These are phyloP conservation scores for Heliangelus exortis DNA, from an alignment of 2,797 vertebrate species.

Conservation along the genomic window DNA sequence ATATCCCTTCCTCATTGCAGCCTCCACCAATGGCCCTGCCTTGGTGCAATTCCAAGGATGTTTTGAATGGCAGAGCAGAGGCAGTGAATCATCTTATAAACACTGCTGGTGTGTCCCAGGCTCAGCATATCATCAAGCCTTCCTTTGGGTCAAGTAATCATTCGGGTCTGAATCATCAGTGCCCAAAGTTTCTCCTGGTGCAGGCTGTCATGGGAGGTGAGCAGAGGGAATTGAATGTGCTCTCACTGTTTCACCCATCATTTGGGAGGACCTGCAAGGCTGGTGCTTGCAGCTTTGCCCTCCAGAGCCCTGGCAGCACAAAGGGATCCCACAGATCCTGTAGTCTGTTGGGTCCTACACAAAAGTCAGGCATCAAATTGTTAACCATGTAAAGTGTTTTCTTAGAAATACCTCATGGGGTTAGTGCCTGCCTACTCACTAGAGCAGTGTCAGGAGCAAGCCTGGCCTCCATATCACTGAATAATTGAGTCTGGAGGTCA, in stretches of 20 bases:
- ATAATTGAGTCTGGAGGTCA: not conserved
- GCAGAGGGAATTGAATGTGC: not conserved
- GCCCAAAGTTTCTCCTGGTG: not conserved
- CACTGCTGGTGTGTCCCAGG: slow-evolving; percentile 41
- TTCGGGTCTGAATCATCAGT: not conserved
- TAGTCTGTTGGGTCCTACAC: not conserved
- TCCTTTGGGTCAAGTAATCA: slow-evolving; percentile 41
- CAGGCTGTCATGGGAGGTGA: not conserved
- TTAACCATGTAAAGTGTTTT: not conserved
- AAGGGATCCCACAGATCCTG: not conserved
- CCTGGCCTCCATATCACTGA: not conserved
- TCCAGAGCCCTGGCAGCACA: not conserved
- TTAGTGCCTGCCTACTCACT: not conserved
- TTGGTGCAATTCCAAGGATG: slow-evolving; percentile 37
- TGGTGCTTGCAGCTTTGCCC: not conserved
- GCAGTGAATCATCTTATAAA: slow-evolving; percentile 54
- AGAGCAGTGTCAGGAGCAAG: not conserved
- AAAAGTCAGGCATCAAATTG: not conserved
- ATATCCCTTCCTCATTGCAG: slow-evolving; percentile 33
- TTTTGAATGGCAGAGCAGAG: slow-evolving; percentile 55
- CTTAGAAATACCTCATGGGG: not conserved
- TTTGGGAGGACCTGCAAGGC: not conserved
- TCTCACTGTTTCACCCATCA: not conserved
- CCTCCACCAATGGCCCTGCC: not conserved
- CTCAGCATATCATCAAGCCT: slow-evolving; percentile 15